Evolutionary conservation across 2,797 vertebrate species (phyloP).

Genomic region (Paramormyrops hopkinsi): DNA sequence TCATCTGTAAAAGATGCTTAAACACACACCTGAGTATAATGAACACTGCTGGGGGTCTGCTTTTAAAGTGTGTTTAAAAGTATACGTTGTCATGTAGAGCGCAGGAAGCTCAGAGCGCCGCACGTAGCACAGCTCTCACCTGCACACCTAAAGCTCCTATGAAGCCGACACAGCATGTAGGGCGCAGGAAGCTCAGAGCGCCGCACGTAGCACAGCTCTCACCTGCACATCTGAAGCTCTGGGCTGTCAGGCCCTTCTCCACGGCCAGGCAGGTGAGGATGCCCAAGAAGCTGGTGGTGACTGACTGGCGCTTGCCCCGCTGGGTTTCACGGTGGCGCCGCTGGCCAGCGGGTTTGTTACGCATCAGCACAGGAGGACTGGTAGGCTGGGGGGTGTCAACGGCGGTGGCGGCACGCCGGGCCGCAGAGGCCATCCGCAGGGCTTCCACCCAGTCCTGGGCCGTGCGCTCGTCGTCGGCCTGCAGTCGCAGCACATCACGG

Average conservation of each 20-base stretch:
- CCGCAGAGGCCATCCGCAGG: slow-evolving; percentile 63
- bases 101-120: too few relatives aligned
- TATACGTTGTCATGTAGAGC: background rate
- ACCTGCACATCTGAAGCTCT: slow-evolving; percentile 99
- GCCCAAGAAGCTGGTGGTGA: slow-evolving; percentile 95
- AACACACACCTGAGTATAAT: background rate
- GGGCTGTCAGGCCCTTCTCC: slow-evolving; percentile 92
- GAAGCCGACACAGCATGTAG: too few relatives aligned
- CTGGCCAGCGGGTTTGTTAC: slow-evolving; percentile 52
- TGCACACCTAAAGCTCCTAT: too few relatives aligned
- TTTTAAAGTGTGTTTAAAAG: background rate
- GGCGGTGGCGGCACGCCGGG: slow-evolving; percentile 54
- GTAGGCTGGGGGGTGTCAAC: slow-evolving; percentile 48
- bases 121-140: too few relatives aligned
- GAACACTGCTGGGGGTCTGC: background rate
- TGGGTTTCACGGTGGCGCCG: slow-evolving; percentile 63
- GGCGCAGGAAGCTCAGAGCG: background rate
- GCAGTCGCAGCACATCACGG: slow-evolving; percentile 74
- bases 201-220: slow-evolving; percentile 33
- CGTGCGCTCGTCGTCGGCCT: slow-evolving; percentile 70
- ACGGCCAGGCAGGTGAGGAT: slow-evolving; percentile 87
- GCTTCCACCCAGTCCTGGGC: slow-evolving; percentile 86
- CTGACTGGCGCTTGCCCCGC: slow-evolving; percentile 82
- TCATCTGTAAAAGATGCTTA: background rate
- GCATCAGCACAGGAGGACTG: slow-evolving; percentile 51